These are phyloP conservation scores for Cisticola juncidis DNA, from an alignment of 2,113 vertebrate species.

Conservation along the genomic window DNA sequence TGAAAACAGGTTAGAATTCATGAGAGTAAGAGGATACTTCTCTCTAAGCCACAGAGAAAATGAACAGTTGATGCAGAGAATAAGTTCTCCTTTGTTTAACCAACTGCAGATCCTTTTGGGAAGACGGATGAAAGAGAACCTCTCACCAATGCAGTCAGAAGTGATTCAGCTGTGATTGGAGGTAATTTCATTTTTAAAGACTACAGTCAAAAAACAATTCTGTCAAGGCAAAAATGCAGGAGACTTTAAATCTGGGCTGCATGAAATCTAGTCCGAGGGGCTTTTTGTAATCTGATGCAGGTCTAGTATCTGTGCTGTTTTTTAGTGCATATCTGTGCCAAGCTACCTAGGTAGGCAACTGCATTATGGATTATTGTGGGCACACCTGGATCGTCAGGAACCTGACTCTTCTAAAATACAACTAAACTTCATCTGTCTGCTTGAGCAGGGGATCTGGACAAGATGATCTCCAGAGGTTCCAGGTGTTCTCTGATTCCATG, in stretches of 20 bases:
- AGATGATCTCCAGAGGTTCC: neutral
- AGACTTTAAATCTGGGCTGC: neutral
- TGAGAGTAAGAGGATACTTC: neutral
- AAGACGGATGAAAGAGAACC: constrained; percentile 85
- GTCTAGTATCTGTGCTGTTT: neutral
- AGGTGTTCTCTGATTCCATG: neutral
- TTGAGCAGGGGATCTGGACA: neutral
- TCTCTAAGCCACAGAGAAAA: neutral
- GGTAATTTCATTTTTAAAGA: constrained; percentile 65
- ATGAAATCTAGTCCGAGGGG: neutral
- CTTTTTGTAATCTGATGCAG: neutral
- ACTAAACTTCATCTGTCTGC: neutral
- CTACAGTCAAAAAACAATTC: neutral
- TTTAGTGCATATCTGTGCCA: neutral
- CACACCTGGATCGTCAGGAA: neutral
- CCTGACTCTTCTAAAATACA: neutral
- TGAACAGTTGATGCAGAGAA: neutral
- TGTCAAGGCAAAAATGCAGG: neutral
- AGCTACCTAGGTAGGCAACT: neutral
- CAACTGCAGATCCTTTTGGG: constrained; percentile 83
- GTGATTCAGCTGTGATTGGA: constrained; percentile 86
- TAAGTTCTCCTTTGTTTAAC: constrained; percentile 21
- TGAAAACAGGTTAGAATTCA: constrained; percentile 1
- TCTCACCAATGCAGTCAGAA: constrained; percentile 79
- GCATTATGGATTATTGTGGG: neutral